These are phyloP conservation scores for Zapus hudsonius DNA, from an alignment of 2,113 vertebrate genomes.

Conservation along the genomic window DNA sequence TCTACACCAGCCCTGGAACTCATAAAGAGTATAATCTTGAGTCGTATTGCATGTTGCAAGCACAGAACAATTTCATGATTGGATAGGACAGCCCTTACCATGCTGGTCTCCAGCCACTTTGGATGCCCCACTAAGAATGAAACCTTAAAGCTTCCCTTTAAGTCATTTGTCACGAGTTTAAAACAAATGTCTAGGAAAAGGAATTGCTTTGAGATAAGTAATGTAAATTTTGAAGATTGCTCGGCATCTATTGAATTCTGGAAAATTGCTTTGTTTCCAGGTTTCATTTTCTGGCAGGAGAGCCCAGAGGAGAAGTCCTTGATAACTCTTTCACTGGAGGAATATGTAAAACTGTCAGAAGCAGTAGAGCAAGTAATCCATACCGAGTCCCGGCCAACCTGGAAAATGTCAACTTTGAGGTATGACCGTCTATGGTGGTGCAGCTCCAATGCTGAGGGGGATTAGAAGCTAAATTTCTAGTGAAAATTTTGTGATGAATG, in stretches of 20 bases:
- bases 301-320: constrained; percentile 89
- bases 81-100: background rate
- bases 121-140: background rate
- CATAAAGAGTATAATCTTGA: constrained; percentile 12
- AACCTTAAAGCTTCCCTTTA: background rate
- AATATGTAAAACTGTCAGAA: constrained; percentile 86
- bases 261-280: constrained; percentile 82
- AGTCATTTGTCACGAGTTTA: constrained; percentile 49
- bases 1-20: background rate
- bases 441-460: background rate
- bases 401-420: constrained; percentile 90
- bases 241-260: constrained; percentile 58
- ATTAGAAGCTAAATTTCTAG: background rate
- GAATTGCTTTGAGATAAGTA: constrained; percentile 57
- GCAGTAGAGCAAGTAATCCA: constrained; percentile 79
- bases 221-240: constrained; percentile 25
- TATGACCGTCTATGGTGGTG: constrained; percentile 55
- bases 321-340: constrained; percentile 92
- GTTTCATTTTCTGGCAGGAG: constrained; percentile 90
- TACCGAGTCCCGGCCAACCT: constrained; percentile 91
- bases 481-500: background rate
- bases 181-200: constrained; percentile 52
- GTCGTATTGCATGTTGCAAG: constrained; percentile 45
- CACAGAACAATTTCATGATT: background rate
- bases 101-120: background rate